These are phyloP conservation scores for Odontamblyopus rebecca DNA, from an alignment of 2,797 vertebrate species.

Conservation along the genomic window DNA sequence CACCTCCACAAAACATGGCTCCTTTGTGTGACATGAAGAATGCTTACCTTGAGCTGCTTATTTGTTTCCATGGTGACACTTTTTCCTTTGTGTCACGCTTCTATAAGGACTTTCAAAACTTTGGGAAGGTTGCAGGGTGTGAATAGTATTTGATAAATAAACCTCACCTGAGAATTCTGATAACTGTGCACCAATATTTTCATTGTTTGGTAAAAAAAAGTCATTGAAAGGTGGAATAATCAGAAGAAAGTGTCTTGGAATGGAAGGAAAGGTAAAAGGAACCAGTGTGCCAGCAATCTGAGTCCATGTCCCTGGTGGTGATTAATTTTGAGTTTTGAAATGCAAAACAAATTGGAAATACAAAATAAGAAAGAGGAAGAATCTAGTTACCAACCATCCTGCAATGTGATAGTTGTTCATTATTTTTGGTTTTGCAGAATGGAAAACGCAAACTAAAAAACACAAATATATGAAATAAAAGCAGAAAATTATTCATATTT, in stretches of 20 bases:
- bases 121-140: slow-evolving; percentile 5
- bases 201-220: no score
- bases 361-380: no score
- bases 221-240: neutral
- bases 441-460: no score
- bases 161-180: neutral
- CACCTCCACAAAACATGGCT: slow-evolving; percentile 63
- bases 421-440: no score
- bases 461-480: no score
- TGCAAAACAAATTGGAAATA: neutral
- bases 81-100: slow-evolving; percentile 18
- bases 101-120: slow-evolving; percentile 36
- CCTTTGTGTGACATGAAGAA: slow-evolving; percentile 49
- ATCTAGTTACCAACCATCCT: no score
- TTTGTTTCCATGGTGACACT: slow-evolving; percentile 75
- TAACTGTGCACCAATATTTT: no score
- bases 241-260: neutral
- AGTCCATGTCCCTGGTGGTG: neutral
- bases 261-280: neutral
- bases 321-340: neutral
- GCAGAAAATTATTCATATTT: no score
- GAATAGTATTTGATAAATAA: neutral
- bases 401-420: no score
- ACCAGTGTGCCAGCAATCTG: neutral
- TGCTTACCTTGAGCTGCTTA: slow-evolving; percentile 67